Conservation (phyloP, 2,888 invertebrate species). For the Minunthozetes semirufus region DNA sequence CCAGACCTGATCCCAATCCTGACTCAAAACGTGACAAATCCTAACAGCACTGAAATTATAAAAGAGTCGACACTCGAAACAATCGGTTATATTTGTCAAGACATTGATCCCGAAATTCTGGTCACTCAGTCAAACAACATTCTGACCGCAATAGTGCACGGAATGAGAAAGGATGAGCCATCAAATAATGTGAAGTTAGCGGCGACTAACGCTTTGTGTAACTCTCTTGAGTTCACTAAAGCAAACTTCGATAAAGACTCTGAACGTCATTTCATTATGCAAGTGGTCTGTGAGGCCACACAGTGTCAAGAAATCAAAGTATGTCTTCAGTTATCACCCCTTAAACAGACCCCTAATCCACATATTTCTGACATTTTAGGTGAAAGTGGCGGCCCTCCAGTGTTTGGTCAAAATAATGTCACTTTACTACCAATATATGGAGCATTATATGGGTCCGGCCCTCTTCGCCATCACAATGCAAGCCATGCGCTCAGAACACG, state of each 20-base stretch:
- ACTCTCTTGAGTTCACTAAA: conserved; percentile 96
- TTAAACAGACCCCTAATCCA: neutral
- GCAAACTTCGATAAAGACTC: conserved; percentile 96
- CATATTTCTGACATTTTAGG: conserved; percentile 53
- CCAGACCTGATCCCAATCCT: conserved; percentile 76
- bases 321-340: conserved; percentile 4
- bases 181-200: conserved; percentile 87
- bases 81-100: conserved; percentile 97
- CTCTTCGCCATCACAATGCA: conserved; percentile 95
- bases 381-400: conserved; percentile 92
- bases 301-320: conserved; percentile 54
- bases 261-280: conserved; percentile 98
- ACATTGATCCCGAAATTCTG: conserved; percentile 85
- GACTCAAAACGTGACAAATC: conserved; percentile 80
- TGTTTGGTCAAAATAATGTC: conserved; percentile 98
- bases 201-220: conserved; percentile 90
- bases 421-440: conserved; percentile 97
- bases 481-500: conserved; percentile 94
- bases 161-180: conserved; percentile 89
- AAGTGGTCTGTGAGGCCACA: conserved; percentile 98
- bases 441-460: conserved; percentile 96
- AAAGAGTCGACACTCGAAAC: conserved; percentile 96
- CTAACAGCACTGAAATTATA: conserved; percentile 75
- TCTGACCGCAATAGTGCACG: conserved; percentile 95
- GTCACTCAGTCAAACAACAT: conserved; percentile 90